A percentile compares a stretch with the other conserved stretches of the same genome.
Evolutionary conservation across 2,888 invertebrate species (phyloP).

Genomic region (Ormyrus rosae): DNA sequence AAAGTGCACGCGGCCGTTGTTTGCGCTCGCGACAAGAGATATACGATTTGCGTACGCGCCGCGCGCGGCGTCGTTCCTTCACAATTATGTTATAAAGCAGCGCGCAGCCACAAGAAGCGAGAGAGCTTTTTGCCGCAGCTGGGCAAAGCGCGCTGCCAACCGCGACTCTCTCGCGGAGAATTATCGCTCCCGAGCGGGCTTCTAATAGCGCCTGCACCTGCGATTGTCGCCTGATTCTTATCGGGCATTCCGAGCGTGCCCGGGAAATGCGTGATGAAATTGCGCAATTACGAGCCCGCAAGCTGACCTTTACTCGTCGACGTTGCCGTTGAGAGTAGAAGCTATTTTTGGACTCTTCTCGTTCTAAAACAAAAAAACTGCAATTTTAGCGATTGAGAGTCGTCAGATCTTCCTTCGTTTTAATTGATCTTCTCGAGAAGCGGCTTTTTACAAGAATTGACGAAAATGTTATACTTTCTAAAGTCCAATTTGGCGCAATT

Average conservation of each 20-base stretch:
- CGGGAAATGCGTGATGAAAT: background rate
- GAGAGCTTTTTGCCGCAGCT: background rate
- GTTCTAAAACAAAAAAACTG: no score
- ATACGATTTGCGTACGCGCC: slow-evolving; percentile 49
- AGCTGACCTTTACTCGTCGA: no score
- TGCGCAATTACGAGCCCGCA: no score
- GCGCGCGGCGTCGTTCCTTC: slow-evolving; percentile 4
- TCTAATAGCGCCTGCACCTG: background rate
- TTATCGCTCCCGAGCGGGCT: background rate
- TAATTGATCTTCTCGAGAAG: no score
- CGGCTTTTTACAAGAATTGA: no score
- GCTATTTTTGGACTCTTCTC: no score
- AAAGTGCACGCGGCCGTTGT: background rate
- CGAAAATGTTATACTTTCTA: no score
- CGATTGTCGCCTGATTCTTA: slow-evolving; percentile 21
- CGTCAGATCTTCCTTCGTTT: no score
- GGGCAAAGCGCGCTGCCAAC: background rate
- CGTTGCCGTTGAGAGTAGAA: no score
- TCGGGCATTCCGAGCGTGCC: background rate
- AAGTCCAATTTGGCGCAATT: no score
- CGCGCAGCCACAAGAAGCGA: slow-evolving; percentile 2
- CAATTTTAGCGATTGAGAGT: no score
- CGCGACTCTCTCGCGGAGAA: no score
- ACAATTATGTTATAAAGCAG: slow-evolving; percentile 50
- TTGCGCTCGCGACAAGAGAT: slow-evolving; percentile 36